Base-by-base conservation (phyloP, 64 coral and sea anemone species). In the Montipora foliosa region DNA sequence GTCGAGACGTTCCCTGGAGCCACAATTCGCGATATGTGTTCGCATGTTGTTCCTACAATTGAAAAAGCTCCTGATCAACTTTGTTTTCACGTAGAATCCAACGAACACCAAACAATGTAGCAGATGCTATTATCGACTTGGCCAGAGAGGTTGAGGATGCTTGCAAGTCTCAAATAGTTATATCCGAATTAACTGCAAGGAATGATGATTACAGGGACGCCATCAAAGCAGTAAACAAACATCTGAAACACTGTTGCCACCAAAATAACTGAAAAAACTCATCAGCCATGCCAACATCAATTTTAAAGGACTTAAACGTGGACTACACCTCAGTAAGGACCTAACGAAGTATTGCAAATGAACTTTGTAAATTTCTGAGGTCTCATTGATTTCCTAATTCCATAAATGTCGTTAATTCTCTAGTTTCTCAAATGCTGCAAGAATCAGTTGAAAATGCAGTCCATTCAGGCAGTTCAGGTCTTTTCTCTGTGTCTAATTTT, bases 401-500 rank as follows among this genome's bases (percentile, higher is more conserved):
- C 53, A 57, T 57, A 11, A 57, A 57, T 57, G 53, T 57, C 53
- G 11, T 29, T 81, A 20, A 61, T 48, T 57, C 9, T 57, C 53
- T 57, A 61, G 79, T 57, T 25, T 57, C 53, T 57, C 11, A 57
- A 57, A 57, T 3, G 53, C 53, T 8, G 53, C 53, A 6, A 57
- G 53, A 61, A 81, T 60, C 24, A 75, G 72, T 75, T 29, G 24
- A 57, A 10, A 81, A 12, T 49, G 50, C 19, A 81, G 79, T 24
- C 45, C 8, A 81, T 60, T 55, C 50, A 10, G 7, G n/a, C 21
- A 81, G 79, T 20, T 57, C 50, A 8, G 50, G 79, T 60, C 10
- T 52, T 81, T 81, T 49, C 50, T 57, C 21, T 81, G 57, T 75
- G 72, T 37, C 72, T 75, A 75, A 75, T 75, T 75, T 81, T 93